Conservation (phyloP, 2,113 vertebrate species). For the Tragelaphus scriptus region DNA sequence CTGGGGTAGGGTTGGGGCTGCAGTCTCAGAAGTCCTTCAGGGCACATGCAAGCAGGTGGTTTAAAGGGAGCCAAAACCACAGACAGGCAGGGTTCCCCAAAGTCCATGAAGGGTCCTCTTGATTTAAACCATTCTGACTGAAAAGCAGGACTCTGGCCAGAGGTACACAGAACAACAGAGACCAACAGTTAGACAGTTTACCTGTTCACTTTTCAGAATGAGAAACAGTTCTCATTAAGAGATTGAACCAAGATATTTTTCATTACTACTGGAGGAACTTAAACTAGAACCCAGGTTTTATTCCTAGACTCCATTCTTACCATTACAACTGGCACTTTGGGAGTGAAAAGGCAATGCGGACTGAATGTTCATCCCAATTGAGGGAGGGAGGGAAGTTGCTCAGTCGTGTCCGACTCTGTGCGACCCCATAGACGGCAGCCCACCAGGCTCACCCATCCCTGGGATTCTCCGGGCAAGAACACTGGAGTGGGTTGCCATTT, state of each 20-base stretch:
- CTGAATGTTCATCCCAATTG: not conserved
- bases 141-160: slow-evolving; percentile 2
- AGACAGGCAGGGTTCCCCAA: not conserved
- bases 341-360: not conserved
- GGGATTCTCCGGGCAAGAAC: too few species aligned
- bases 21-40: not conserved
- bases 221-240: not conserved
- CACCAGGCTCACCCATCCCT: too few species aligned
- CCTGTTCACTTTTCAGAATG: not conserved
- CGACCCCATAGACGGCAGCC: too few species aligned
- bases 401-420: too few species aligned
- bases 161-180: not conserved
- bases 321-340: not conserved
- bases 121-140: not conserved
- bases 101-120: not conserved
- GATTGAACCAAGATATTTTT: not conserved
- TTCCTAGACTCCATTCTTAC: not conserved
- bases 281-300: not conserved
- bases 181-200: not conserved
- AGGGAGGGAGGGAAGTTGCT: too few species aligned
- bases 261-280: not conserved
- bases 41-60: slow-evolving; percentile 6
- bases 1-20: not conserved
- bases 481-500: too few species aligned
- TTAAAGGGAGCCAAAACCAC: slow-evolving; percentile 12